These are phyloP conservation scores for Aspiorhynchus laticeps DNA, from an alignment of 2,113 vertebrate genomes.

Conservation along the genomic window DNA sequence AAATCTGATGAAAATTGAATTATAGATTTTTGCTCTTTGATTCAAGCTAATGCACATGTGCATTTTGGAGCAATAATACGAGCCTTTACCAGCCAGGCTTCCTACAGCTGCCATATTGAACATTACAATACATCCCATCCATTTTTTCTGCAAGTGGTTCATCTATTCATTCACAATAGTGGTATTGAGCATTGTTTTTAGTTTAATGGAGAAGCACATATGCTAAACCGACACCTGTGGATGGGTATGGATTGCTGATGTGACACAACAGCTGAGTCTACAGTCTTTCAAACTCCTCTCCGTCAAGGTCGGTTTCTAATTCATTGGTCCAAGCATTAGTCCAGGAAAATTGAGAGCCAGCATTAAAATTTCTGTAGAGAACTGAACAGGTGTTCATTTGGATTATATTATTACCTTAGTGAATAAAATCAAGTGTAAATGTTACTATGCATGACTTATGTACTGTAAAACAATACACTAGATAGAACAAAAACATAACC, in stretches of 20 bases:
- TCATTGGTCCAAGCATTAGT: neutral
- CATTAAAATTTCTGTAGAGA: neutral
- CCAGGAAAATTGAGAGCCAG: neutral
- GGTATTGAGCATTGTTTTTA: neutral
- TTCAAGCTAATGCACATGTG: neutral
- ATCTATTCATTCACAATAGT: neutral
- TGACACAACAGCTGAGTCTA: slow-evolving; percentile 51
- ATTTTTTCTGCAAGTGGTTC: neutral
- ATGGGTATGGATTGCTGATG: slow-evolving; percentile 30
- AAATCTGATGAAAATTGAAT: no score
- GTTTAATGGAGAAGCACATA: slow-evolving; percentile 2
- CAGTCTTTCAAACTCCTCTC: neutral
- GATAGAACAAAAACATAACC: slow-evolving; percentile 20
- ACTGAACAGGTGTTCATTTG: neutral
- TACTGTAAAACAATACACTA: slow-evolving; percentile 4
- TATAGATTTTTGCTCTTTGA: neutral
- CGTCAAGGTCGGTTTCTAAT: neutral
- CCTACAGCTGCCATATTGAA: neutral
- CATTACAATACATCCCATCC: neutral
- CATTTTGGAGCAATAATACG: neutral
- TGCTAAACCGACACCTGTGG: neutral
- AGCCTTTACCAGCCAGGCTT: neutral
- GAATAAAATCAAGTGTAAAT: neutral
- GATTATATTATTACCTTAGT: neutral
- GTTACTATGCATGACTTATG: neutral